These are phyloP conservation scores for Andrena praecox DNA, from an alignment of 2,888 invertebrate species.

Conservation along the genomic window DNA sequence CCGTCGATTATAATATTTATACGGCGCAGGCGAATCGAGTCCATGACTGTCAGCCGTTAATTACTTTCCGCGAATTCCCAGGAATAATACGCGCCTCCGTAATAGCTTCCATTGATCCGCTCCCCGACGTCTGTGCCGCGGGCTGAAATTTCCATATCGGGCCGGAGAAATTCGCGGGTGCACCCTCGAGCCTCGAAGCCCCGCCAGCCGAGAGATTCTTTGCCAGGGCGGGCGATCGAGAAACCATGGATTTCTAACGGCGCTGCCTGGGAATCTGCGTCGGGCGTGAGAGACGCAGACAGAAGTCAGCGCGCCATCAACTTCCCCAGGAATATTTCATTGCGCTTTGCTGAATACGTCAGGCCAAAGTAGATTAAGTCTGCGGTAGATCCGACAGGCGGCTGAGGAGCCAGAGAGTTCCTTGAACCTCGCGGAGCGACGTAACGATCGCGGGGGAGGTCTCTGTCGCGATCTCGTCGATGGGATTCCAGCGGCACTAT, in stretches of 20 bases:
- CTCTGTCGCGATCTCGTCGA: neutral
- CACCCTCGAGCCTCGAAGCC: slow-evolving; percentile 17
- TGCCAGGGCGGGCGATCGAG: slow-evolving; percentile 27
- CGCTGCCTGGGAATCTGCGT: neutral
- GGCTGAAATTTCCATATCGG: slow-evolving; percentile 60
- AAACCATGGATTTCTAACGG: slow-evolving; percentile 26
- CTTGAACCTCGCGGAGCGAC: too few relatives aligned
- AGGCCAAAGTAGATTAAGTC: too few relatives aligned
- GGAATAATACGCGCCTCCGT: slow-evolving; percentile 52
- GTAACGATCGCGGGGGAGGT: too few relatives aligned
- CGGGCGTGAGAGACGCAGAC: neutral
- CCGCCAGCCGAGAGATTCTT: slow-evolving; percentile 37
- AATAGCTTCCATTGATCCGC: slow-evolving; percentile 62
- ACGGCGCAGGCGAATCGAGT: slow-evolving; percentile 41
- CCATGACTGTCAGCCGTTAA: slow-evolving; percentile 36
- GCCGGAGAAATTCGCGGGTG: slow-evolving; percentile 48
- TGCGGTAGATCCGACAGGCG: too few relatives aligned
- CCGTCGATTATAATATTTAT: slow-evolving; percentile 48
- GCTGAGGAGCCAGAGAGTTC: too few relatives aligned
- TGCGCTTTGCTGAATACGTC: too few relatives aligned
- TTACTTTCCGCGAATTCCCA: slow-evolving; percentile 52
- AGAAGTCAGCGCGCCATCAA: too few relatives aligned
- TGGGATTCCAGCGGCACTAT: neutral
- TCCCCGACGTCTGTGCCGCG: slow-evolving; percentile 33
- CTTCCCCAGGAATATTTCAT: too few relatives aligned